Base-by-base conservation (phyloP, 2,888 invertebrate genomes). In the Allolobophora icterica region DNA sequence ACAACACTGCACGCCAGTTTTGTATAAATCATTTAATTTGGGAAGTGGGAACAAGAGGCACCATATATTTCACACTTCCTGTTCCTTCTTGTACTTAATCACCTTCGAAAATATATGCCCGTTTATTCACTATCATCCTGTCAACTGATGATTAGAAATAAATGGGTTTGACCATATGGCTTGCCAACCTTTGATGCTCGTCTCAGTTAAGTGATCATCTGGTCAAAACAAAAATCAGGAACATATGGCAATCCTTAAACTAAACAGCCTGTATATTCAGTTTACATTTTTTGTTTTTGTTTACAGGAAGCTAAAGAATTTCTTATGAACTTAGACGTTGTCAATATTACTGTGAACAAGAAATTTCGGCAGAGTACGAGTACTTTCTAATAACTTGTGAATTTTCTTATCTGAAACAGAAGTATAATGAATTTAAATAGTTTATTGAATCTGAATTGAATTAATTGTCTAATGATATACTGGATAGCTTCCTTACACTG, bases 281-380 rank as follows among this genome's bases (percentile, higher is more conserved):
- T 71, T 71, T 30, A n/a, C 1, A n/a, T n/a, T 52, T 52, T 45
- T n/a, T 71, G 30, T 8, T 71, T 71, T 71, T 40, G 33, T 52
- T 38, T 89, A 42, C 52, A 89, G 89, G 89, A 89, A 42, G 89
- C 52, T 33, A 89, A 42, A n/a, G 89, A 89, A 52, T 89, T 89
- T 89, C 52, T 89, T 34, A n/a, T 34, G 33, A 38, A 38, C 33
- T 45, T 89, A 35, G 89, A 42, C 21, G 3, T 33, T 89, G 45
- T 33, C 33, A 52, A 89, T 45, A 89, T 89, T 40, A 5, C 42
- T n/a, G 52, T 89, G n/a, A 89, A 89, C 89, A 89, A 89, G 33
- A 89, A 89, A 38, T 45, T 45, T 33, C 42, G 89, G 17, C 42
- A 89, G 30, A 45, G 89, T 89, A 34, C 6, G 89, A 89, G 33